Base-by-base conservation (phyloP, 1,140 invertebrate genomes). In the Bombus superbus region DNA sequence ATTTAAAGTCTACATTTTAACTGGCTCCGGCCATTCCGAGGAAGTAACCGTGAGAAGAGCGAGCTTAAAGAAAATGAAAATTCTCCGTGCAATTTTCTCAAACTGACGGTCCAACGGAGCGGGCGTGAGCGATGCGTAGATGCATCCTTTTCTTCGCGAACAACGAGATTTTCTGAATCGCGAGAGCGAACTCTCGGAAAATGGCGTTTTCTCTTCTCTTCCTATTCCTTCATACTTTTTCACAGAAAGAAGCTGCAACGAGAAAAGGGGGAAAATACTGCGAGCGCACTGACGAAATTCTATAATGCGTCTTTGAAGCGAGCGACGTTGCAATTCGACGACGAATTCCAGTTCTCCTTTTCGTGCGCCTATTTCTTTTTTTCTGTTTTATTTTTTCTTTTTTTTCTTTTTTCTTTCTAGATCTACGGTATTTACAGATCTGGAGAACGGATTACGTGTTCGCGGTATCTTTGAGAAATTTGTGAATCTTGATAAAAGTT, bases 21-120 rank as follows among this genome's bases (percentile, higher is more conserved):
- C 66, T 71, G 25, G 35, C 44, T 40, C 35, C 42, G 42, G 64
- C 40, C 64, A n/a, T 71, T 80, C 35, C 13, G 25, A 57, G 42
- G 38, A 81, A 81, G 66, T 57, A 69, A 47, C 66, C 13, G 68
- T 22, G 68, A n/a, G 22, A 25, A 2, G 11, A 32, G n/a, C 11
- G 66, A 53, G 78, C 35, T 80, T 80, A 57, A 81, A 35, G 69
- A 62, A 81, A 73, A 62, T 81, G 80, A 74, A 81, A 81, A 81
- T 81, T 81, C 53, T 42, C 35, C 28, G 28, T 40, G 47, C 68
- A 81, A 72, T 72, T 72, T 72, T 22, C 69, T 74, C 40, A 38
- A 81, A 64, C 64, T 74, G 68, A 73, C 53, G 69, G n/a, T 73
- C n/a, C 69, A 42, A 44, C n/a, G n/a, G 53, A 25, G 40, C 57